Conservation (phyloP, 1,140 invertebrate species). For the Lepidotrigona ventralis region DNA sequence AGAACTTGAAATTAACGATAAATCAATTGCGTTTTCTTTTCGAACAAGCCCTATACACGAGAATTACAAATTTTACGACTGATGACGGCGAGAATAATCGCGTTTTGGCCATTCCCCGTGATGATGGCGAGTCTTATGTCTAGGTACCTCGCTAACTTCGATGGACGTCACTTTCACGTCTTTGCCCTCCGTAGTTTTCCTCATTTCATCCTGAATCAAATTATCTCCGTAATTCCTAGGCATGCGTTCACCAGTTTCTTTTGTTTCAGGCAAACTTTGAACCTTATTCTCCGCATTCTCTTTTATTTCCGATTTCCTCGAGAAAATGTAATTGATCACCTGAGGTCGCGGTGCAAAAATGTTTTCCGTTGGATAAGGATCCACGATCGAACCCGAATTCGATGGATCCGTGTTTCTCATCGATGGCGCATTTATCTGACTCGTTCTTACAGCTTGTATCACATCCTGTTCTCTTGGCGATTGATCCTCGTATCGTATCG, state of each 20-base stretch:
- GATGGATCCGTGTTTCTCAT: not conserved
- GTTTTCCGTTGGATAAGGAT: conserved; percentile 52
- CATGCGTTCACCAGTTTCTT: conserved; percentile 12
- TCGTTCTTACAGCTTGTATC: not conserved
- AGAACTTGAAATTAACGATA: not conserved
- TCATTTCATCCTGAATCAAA: conserved; percentile 50
- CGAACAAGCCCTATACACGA: not conserved
- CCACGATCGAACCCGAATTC: not conserved
- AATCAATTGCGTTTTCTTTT: not conserved
- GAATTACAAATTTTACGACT: not conserved
- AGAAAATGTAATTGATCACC: conserved; percentile 68
- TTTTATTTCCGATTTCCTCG: conserved; percentile 15
- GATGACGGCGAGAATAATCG: conserved; percentile 52
- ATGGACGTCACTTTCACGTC: conserved; percentile 64
- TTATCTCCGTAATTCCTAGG: conserved; percentile 55
- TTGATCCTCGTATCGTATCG: conserved; percentile 14
- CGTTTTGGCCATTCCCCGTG: conserved; percentile 66
- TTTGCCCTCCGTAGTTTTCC: not conserved
- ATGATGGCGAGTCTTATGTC: conserved; percentile 70
- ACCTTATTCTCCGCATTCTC: not conserved
- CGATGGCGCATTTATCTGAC: not conserved
- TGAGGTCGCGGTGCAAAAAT: conserved; percentile 68
- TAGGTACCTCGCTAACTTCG: conserved; percentile 66
- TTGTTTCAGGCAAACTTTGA: not conserved
- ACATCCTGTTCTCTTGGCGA: not conserved